These are phyloP conservation scores for Rhabdornis inornatus DNA, from an alignment of 2,113 vertebrate genomes.

Conservation along the genomic window DNA sequence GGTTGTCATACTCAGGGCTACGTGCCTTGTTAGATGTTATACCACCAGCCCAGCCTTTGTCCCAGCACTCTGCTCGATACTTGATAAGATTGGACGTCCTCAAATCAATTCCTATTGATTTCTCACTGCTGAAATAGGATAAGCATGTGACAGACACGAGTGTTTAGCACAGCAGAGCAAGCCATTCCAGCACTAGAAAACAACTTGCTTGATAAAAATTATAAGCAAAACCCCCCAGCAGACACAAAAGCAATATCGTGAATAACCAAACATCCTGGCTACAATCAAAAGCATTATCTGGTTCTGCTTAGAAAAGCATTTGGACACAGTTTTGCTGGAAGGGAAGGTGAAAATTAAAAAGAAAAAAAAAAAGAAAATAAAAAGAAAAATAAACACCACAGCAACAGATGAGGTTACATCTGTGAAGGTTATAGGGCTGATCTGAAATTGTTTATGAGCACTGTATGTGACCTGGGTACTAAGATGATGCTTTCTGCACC, in stretches of 20 bases:
- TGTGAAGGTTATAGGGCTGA: not conserved
- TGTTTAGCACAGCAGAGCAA: constrained; percentile 30
- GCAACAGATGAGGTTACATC: not conserved
- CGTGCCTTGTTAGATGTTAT: not conserved
- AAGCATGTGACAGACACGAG: constrained; percentile 54
- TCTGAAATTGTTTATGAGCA: not conserved
- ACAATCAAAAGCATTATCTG: not conserved
- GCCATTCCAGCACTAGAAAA: constrained; percentile 28
- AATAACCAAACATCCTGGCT: not conserved
- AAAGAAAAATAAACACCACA: not conserved
- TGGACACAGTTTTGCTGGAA: not conserved
- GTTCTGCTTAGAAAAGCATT: not conserved
- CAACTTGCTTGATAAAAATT: not conserved
- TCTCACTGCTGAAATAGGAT: constrained; percentile 58
- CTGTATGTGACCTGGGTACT: not conserved
- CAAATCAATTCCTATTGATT: constrained; percentile 75
- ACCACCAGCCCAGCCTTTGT: constrained; percentile 41
- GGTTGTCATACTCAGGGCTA: constrained; percentile 18
- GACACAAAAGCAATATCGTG: not conserved
- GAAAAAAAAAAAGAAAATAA: not conserved
- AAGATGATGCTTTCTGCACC: not conserved
- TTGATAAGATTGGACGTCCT: constrained; percentile 73
- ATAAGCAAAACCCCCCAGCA: not conserved
- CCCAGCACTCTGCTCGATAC: not conserved
- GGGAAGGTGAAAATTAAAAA: not conserved